These are phyloP conservation scores for Oryctes rhinoceros DNA, from an alignment of 1,140 invertebrate genomes.

Conservation along the genomic window DNA sequence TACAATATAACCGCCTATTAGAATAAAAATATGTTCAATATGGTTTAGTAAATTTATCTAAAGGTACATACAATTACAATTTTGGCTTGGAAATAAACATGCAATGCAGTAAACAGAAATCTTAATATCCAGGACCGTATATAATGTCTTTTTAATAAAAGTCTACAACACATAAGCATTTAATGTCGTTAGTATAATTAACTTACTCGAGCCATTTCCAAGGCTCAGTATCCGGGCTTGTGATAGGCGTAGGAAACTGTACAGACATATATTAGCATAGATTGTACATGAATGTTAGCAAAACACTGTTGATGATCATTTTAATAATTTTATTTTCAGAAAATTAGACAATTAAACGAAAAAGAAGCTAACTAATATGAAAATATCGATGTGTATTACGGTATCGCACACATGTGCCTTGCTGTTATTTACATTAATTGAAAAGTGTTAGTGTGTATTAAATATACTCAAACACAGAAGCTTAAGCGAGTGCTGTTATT, in stretches of 20 bases:
- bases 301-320: neutral
- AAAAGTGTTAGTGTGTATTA: constrained; percentile 18
- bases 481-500: neutral
- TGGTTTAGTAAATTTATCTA: too few relatives aligned
- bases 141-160: constrained; percentile 1
- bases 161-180: constrained; percentile 4
- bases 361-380: constrained; percentile 30
- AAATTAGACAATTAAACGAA: neutral
- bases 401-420: neutral
- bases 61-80: neutral
- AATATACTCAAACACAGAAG: neutral
- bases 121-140: neutral
- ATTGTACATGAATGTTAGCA: neutral
- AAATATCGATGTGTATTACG: neutral
- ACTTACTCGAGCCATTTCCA: constrained; percentile 89
- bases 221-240: constrained; percentile 82
- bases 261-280: constrained; percentile 54
- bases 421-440: constrained; percentile 8
- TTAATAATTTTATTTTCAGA: neutral
- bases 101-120: neutral
- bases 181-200: constrained; percentile 38
- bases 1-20: neutral
- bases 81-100: neutral
- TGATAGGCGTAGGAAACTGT: constrained; percentile 83
- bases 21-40: neutral